Evolutionary conservation across 2,797 vertebrate species (phyloP).

Genomic region (Sebastes goodei): DNA sequence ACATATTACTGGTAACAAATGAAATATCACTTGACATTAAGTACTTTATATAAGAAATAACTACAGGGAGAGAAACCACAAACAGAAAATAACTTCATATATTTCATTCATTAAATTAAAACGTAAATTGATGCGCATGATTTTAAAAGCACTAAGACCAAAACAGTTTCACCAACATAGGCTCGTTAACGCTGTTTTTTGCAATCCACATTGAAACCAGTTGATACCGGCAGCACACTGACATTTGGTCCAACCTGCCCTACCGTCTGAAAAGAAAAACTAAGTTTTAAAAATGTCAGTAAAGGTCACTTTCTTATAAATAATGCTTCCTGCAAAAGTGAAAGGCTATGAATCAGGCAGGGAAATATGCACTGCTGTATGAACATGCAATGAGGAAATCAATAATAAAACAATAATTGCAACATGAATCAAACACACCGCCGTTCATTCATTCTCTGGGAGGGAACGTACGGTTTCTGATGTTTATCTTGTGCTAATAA

Average conservation of each 20-base stretch:
- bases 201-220: background rate
- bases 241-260: background rate
- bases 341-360: background rate
- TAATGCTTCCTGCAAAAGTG: background rate
- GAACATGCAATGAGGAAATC: slow-evolving; percentile 27
- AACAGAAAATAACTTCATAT: background rate
- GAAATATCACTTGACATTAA: background rate
- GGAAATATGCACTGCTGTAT: background rate
- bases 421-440: background rate
- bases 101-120: background rate
- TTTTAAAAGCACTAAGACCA: background rate
- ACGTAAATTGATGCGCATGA: no score
- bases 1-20: background rate
- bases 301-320: slow-evolving; percentile 1
- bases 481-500: slow-evolving; percentile 14
- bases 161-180: background rate
- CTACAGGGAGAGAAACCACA: background rate
- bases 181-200: background rate
- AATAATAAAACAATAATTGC: slow-evolving; percentile 5
- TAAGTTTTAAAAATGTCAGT: slow-evolving; percentile 11
- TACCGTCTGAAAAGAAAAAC: background rate
- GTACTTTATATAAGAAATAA: background rate
- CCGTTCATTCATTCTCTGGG: background rate
- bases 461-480: background rate
- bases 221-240: background rate